Conservation (phyloP, 1,140 invertebrate species). For the Ctenoplectra terminalis region DNA sequence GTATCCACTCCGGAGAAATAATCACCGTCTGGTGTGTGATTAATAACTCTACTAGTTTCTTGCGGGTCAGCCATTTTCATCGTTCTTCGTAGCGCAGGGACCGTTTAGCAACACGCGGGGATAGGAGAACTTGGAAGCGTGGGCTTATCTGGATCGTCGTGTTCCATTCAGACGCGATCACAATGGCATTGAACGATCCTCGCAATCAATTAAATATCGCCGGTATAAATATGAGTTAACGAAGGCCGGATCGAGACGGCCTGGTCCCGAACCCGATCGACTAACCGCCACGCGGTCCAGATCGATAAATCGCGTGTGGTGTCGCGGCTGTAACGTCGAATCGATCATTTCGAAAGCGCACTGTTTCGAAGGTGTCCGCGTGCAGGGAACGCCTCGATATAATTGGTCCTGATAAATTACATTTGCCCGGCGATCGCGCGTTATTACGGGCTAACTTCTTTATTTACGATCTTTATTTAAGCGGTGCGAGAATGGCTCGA, state of each 20-base stretch:
- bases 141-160: conserved; percentile 26
- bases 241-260: neutral
- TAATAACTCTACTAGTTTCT: conserved; percentile 49
- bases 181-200: conserved; percentile 27
- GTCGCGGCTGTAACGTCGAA: conserved; percentile 9
- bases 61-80: conserved; percentile 38
- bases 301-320: conserved; percentile 40
- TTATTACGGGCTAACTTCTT: conserved; percentile 44
- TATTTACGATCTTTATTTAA: conserved; percentile 58
- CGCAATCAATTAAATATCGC: conserved; percentile 46
- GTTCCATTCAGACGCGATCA: conserved; percentile 34
- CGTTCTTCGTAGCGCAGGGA: neutral
- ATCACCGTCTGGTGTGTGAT: conserved; percentile 45
- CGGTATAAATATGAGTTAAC: conserved; percentile 59
- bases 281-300: neutral
- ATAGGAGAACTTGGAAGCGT: neutral
- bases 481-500: neutral
- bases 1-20: conserved; percentile 35
- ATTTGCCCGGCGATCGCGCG: conserved; percentile 16
- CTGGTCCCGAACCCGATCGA: neutral
- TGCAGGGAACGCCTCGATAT: conserved; percentile 33
- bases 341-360: conserved; percentile 53
- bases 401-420: conserved; percentile 62
- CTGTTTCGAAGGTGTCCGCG: neutral
- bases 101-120: conserved; percentile 6